Evolutionary conservation across 2,888 invertebrate genomes (phyloP).

Genomic region (Eretmocerus hayati): DNA sequence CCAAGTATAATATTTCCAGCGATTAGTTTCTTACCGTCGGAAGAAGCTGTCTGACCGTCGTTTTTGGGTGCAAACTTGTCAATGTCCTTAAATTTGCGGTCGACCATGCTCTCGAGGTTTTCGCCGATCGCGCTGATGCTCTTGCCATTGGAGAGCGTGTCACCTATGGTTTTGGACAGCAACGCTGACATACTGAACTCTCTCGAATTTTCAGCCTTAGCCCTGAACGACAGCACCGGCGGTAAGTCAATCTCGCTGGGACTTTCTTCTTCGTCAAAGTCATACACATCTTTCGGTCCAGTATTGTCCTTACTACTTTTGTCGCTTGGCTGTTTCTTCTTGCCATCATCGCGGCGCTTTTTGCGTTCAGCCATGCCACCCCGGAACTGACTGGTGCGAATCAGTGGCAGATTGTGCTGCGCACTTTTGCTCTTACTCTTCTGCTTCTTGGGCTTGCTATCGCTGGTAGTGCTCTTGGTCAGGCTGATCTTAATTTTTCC

Average conservation of each 20-base stretch:
- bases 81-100: conserved; percentile 35
- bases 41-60: conserved; percentile 36
- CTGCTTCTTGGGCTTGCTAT: conserved; percentile 32
- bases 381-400: conserved; percentile 33
- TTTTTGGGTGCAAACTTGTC: conserved; percentile 41
- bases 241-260: conserved; percentile 29
- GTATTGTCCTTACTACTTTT: conserved; percentile 1
- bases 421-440: conserved; percentile 35
- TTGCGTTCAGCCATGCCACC: conserved; percentile 39
- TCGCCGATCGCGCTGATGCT: conserved; percentile 7
- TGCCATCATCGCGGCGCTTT: conserved; percentile 31
- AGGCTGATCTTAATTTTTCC: conserved; percentile 28
- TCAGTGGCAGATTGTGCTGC: conserved; percentile 37
- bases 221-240: conserved; percentile 37
- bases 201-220: conserved; percentile 19
- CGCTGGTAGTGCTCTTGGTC: conserved; percentile 16
- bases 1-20: conserved; percentile 21
- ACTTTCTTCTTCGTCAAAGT: conserved; percentile 45
- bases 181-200: conserved; percentile 12
- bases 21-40: conserved; percentile 27
- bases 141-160: conserved; percentile 12
- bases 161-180: conserved; percentile 17
- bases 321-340: conserved; percentile 10
- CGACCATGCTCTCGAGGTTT: conserved; percentile 28
- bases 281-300: conserved; percentile 41